Base-by-base conservation (phyloP, 92 coral and sea anemone genomes). In the Anthopleura xanthogrammica region DNA sequence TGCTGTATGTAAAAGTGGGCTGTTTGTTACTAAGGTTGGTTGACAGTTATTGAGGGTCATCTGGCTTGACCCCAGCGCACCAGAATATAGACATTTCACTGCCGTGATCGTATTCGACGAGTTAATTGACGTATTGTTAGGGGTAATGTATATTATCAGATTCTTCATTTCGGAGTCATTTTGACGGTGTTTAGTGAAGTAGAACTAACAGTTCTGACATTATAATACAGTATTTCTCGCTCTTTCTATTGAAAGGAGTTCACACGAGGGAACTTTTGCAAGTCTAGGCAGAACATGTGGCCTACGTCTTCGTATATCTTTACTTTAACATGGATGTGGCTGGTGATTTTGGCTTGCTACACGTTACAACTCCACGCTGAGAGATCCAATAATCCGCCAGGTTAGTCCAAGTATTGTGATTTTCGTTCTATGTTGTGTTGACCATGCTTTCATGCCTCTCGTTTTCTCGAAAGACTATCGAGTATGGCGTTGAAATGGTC, bases 321-420 rank as follows among this genome's bases (percentile, higher is more conserved):
- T 3, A n/a, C 29, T 20, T 62, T n/a, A 2, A 8, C 11, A 62
- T 62, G 70, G 70, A 62, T 62, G 70, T 62, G 70, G 24, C 29
- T 80, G 1, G 20, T 41, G 16, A 43, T 80, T 64, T 64, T 3
- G 70, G 36, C 76, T 64, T 80, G 54, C 83, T 80, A 76, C 19
- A 6, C 65, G 6, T 3, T 80, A 41, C 23, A 66, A n/a, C 42
- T 80, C 40, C 70, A 66, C 57, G 83, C 83, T 23, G 20, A 80
- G n/a, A 39, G 62, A 12, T 20, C 70, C 70, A 62, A 14, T 54
- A 54, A 54, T 62, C 70, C 23, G 55, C 72, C 29, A 50, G 58
- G 20, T 60, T 41, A 41, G 83, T 56, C 24, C 19, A n/a, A 20
- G 39, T 62, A 62, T 5, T 62, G 70, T 62, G 29, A 62, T 19